Percentiles rank a stretch among this genome's conserved stretches.
Evolutionary conservation across 2,888 invertebrate genomes (phyloP).

Genomic region (Hirtodrosophila trivittata): DNA sequence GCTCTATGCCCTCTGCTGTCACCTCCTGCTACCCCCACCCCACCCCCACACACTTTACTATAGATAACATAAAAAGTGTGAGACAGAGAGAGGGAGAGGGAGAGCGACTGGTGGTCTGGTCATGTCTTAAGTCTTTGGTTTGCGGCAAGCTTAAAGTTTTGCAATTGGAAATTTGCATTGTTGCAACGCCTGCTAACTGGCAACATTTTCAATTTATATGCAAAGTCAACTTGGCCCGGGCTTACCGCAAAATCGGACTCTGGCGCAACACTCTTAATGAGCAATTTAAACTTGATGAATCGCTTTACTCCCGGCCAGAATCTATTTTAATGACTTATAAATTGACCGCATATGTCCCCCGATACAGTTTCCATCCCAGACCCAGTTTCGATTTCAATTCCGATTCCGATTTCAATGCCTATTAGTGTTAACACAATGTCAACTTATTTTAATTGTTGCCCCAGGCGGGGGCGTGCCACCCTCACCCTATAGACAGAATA

Average conservation of each 20-base stretch:
- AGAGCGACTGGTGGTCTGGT: conserved; percentile 16
- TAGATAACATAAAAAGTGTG: no score
- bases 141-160: conserved; percentile 30
- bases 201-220: conserved; percentile 62
- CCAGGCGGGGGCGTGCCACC: conserved; percentile 26
- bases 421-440: conserved; percentile 60
- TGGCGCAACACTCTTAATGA: conserved; percentile 53
- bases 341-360: conserved; percentile 29
- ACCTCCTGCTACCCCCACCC: no score
- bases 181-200: conserved; percentile 32
- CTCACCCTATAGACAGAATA: conserved; percentile 3
- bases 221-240: conserved; percentile 42
- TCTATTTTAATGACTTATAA: conserved; percentile 36
- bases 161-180: conserved; percentile 57
- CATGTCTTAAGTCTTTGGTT: conserved; percentile 9
- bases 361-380: neutral
- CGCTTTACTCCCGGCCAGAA: no score
- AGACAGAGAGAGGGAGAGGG: neutral
- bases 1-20: neutral
- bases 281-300: conserved; percentile 60
- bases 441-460: conserved; percentile 37
- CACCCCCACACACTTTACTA: no score
- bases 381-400: conserved; percentile 16
- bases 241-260: conserved; percentile 3
- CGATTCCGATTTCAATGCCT: conserved; percentile 1